Evolutionary conservation across 2,113 vertebrate species (phyloP).

Genomic region (Festucalex cinctus): DNA sequence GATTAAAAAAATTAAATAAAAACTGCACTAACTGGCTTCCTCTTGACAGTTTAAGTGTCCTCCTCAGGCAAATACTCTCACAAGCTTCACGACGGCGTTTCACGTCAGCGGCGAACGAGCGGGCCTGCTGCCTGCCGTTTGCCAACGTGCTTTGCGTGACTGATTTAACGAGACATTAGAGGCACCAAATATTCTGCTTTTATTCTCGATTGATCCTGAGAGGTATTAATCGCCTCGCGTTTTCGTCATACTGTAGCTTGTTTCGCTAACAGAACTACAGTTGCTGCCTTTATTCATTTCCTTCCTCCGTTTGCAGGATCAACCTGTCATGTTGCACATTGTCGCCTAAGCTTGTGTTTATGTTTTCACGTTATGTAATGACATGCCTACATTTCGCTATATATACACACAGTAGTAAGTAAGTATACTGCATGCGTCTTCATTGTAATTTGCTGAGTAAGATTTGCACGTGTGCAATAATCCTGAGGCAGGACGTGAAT

Average conservation of each 20-base stretch:
- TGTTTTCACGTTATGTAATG: neutral
- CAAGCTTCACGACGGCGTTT: too few species aligned
- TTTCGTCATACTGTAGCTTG: neutral
- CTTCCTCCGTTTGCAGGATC: neutral
- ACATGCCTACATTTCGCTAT: neutral
- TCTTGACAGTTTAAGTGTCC: slow-evolving; percentile 10
- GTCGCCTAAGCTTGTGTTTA: too few species aligned
- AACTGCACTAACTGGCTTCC: slow-evolving; percentile 8
- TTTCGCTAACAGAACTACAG: neutral
- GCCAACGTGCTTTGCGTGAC: neutral
- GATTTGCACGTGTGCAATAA: too few species aligned
- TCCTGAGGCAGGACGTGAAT: neutral
- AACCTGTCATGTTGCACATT: neutral
- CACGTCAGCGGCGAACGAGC: neutral
- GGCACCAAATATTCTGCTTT: neutral
- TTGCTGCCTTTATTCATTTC: neutral
- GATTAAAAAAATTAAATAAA: too few species aligned
- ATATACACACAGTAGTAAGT: too few species aligned
- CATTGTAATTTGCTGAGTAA: too few species aligned
- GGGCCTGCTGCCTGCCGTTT: neutral
- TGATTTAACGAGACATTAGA: neutral
- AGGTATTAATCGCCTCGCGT: neutral
- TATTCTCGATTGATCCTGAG: neutral
- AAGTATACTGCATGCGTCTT: neutral
- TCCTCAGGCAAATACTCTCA: slow-evolving; percentile 19